Evolutionary conservation across 1,140 invertebrate species (phyloP), one percentile per base, ranked within the genome.

Genomic region (Hypsibius dujardini): DNA sequence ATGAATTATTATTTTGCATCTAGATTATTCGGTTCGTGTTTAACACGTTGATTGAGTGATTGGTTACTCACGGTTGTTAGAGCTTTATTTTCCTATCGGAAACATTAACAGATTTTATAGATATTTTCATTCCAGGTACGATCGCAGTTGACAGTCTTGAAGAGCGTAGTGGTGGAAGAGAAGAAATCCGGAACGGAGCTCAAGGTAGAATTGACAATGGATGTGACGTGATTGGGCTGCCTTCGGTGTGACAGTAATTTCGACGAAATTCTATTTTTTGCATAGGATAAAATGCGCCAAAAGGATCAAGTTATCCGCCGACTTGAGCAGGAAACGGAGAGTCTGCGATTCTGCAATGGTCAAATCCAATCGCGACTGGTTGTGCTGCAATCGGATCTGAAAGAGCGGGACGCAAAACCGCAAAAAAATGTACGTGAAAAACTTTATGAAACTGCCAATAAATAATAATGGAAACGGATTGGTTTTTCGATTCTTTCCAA

Each of bases 271-370:
- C 28, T 28, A 28, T 56, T 70, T 69, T 3, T 74, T 74, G 71
- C 89, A 1, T 82, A 87, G 76, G 89, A 92, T 75, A 79, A 84
- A 69, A 75, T 92, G 1, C 90, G 90, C 76, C 87, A 88, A 72
- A 87, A 86, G 76, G 90, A 92, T 75, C 90, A 92, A 74, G 83
- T 84, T 59, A 77, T 92, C 50, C 83, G 93, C 7, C 90, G 91
- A 80, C 85, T 86, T 47, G 90, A 93, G 76, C 88, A 93, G 78
- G 92, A 96, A 81, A 86, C 92, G 74, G 93, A 96, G 78, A 93
- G 90, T 75, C 79, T 96, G 70, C 86, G 84, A 46, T 96, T 96
- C 81, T 84, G 92, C 60, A 96, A 96, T 81, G 89, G 92, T 75
- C 93, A 96, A 78, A 79, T 96, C 71, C 89, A 90, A 47, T 89